phyloP scores from a whole-genome alignment of 2,797 vertebrate species.

The Pipistrellus pygmaeus region DNA sequence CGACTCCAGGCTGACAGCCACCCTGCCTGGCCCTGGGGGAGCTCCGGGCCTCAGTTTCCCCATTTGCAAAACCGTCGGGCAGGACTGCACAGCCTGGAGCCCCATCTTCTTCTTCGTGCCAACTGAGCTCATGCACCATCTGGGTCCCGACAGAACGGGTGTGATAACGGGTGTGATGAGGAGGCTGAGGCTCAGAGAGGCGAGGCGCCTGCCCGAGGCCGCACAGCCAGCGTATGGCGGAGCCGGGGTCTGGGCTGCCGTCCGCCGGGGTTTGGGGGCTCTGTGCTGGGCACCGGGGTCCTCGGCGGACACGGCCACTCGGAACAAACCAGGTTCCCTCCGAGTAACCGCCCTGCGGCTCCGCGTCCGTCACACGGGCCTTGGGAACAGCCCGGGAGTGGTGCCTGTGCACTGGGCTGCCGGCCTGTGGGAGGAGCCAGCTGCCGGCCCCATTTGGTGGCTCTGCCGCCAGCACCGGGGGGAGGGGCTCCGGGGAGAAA shows the following conservation, averaged over 20 bases:
- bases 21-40: not conserved
- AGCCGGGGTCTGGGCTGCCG: rapidly evolving
- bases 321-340: not conserved
- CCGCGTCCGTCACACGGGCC: not conserved
- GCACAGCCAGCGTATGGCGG: not conserved
- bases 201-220: not conserved
- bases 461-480: not conserved
- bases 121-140: not conserved
- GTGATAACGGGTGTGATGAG: not conserved
- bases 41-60: not conserved
- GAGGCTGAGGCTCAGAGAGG: not conserved
- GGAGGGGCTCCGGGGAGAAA: not conserved
- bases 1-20: no score
- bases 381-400: not conserved
- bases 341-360: not conserved
- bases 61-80: not conserved
- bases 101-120: not conserved
- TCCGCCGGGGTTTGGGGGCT: not conserved
- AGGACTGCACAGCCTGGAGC: not conserved
- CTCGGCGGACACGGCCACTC: not conserved
- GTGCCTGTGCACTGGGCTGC: not conserved
- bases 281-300: not conserved
- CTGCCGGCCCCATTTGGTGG: not conserved
- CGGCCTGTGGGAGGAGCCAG: slow-evolving; percentile 46
- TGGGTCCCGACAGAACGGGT: rapidly evolving